Base-by-base conservation (phyloP, 1,140 invertebrate species). In the Bombus affinis region DNA sequence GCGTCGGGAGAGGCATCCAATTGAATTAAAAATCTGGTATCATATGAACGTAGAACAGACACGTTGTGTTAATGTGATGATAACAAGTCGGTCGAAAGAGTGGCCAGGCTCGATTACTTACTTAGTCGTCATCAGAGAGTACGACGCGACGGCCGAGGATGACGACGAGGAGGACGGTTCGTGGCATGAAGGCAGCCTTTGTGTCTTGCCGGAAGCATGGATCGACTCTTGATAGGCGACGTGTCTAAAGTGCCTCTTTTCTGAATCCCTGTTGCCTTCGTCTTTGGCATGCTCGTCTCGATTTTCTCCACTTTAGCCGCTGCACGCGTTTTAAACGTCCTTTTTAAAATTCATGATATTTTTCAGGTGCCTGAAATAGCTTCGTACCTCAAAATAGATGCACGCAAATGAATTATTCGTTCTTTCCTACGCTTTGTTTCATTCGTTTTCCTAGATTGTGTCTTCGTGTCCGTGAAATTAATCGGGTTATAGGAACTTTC, bases 171-270 rank as follows among this genome's bases (percentile, higher is more conserved):
- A 87, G 85, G 81, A 89, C 83, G 90, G 86, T 90, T 85, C 73
- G 68, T 47, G 62, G 79, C 77, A 94, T 94, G 92, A 94, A 94
- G 91, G 93, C 90, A 74, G 90, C 81, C 93, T 94, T 93, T 94
- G 93, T 94, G 83, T 83, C 78, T 88, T 86, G 87, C 90, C 93
- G 93, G 93, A 94, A 94, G 92, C 92, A 92, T 93, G 93, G 85
- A 91, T 92, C 90, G 92, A 75, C 90, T 93, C 92, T 93, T 91
- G 89, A 90, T 88, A 86, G 88, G 91, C 88, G 89, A 89, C 87
- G 90, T 88, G 81, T 86, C 80, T 89, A 91, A 92, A 92, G 88
- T 92, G 77, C 81, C 66, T 53, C 75, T 77, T 82, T 84, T 86
- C 81, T 90, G 85, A 83, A 75, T 87, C 85, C 81, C 86, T 88